Conservation (phyloP, 2,797 vertebrate genomes). For the Pangasius krempfi region DNA sequence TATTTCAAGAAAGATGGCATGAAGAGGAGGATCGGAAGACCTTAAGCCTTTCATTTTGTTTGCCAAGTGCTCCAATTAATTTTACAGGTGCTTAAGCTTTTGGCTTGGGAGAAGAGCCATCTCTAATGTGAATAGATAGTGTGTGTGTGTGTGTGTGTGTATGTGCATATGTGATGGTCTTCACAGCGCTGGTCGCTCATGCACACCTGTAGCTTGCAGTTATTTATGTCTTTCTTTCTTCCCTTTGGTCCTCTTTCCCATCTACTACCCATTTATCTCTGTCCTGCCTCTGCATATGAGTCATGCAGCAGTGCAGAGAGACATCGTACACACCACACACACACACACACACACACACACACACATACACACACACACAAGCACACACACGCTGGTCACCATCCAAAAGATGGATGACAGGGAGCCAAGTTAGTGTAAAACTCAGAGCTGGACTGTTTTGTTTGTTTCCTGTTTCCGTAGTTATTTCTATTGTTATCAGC, state of each 20-base stretch:
- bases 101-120: constrained; percentile 35
- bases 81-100: constrained; percentile 47
- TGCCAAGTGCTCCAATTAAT: constrained; percentile 52
- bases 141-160: constrained; percentile 21
- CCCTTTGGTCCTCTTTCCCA: constrained; percentile 5
- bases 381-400: neutral
- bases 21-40: constrained; percentile 40
- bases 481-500: neutral
- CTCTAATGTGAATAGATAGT: neutral
- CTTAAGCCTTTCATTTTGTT: constrained; percentile 47
- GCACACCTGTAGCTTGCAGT: constrained; percentile 39
- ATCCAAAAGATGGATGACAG: constrained; percentile 24
- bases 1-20: constrained; percentile 35
- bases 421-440: neutral
- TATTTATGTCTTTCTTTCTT: constrained; percentile 24
- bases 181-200: neutral
- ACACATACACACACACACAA: neutral
- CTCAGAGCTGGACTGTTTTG: neutral
- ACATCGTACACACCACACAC: neutral
- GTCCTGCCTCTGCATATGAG: constrained; percentile 22
- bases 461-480: neutral
- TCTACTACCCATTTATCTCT: constrained; percentile 22
- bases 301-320: constrained; percentile 29
- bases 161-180: neutral
- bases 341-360: neutral